These are phyloP conservation scores for Ctenopoma multispine DNA, from an alignment of 2,797 vertebrate genomes.

Conservation along the genomic window DNA sequence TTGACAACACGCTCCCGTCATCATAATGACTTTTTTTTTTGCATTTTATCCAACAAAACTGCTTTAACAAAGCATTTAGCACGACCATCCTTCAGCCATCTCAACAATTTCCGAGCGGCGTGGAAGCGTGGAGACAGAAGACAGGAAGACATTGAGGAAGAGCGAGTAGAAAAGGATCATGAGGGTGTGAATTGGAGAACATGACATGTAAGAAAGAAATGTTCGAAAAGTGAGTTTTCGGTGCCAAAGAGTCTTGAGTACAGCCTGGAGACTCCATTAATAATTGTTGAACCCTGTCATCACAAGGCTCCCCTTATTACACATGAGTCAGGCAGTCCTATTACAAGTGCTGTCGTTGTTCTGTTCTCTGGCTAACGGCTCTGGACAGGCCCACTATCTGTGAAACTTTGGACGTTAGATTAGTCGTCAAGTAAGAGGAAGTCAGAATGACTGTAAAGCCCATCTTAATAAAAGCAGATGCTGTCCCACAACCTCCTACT, in stretches of 20 bases:
- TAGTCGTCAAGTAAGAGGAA: constrained; percentile 62
- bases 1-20: constrained; percentile 47
- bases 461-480: constrained; percentile 57
- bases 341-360: constrained; percentile 30
- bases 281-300: constrained; percentile 55
- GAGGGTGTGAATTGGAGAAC: constrained; percentile 49
- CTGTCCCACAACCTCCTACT: constrained; percentile 19
- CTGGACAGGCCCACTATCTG: constrained; percentile 34
- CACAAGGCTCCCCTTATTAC: constrained; percentile 40
- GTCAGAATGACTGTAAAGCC: constrained; percentile 57
- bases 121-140: constrained; percentile 19
- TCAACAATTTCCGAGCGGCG: constrained; percentile 34
- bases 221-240: constrained; percentile 28
- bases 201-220: constrained; percentile 27
- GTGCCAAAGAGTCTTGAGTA: constrained; percentile 14
- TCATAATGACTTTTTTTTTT: constrained; percentile 19
- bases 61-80: constrained; percentile 59
- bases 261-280: constrained; percentile 46
- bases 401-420: constrained; percentile 48
- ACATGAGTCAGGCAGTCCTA: constrained; percentile 50
- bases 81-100: constrained; percentile 48
- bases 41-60: constrained; percentile 26
- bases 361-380: constrained; percentile 40
- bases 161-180: constrained; percentile 4
- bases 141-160: neutral